Conservation (phyloP, 2,113 vertebrate species). For the Notechis scutatus region DNA sequence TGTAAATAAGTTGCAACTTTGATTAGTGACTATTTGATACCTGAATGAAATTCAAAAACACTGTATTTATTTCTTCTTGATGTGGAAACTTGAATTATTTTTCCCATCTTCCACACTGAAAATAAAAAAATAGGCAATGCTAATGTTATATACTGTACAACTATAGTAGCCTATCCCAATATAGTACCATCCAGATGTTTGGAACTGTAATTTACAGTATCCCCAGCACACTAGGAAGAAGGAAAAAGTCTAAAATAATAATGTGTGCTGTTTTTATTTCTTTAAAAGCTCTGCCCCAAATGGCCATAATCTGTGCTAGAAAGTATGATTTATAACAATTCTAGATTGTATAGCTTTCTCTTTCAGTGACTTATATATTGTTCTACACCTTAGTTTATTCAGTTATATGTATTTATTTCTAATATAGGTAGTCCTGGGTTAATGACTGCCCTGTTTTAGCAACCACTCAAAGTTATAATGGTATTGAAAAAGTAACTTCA, state of each 20-base stretch:
- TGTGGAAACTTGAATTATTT: neutral
- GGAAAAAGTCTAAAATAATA: neutral
- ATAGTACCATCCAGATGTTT: neutral
- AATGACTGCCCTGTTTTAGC: neutral
- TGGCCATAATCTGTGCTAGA: neutral
- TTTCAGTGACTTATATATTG: neutral
- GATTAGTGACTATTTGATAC: slow-evolving; percentile 4
- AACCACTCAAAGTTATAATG: neutral
- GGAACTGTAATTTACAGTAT: too few relatives aligned
- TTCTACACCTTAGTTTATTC: neutral
- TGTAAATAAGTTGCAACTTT: slow-evolving; percentile 16
- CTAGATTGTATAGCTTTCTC: neutral
- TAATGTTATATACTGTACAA: neutral
- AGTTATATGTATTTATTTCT: neutral
- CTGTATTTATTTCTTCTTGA: neutral
- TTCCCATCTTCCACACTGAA: neutral
- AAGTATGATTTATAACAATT: neutral
- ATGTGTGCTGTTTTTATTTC: neutral
- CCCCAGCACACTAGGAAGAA: neutral
- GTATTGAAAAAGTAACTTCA: neutral
- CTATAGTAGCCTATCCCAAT: neutral
- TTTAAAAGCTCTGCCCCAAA: neutral
- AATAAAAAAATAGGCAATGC: neutral
- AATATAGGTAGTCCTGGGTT: neutral
- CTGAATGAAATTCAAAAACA: neutral